Evolutionary conservation across 2,888 invertebrate genomes (phyloP).

Genomic region (Drosophila aldrichi): DNA sequence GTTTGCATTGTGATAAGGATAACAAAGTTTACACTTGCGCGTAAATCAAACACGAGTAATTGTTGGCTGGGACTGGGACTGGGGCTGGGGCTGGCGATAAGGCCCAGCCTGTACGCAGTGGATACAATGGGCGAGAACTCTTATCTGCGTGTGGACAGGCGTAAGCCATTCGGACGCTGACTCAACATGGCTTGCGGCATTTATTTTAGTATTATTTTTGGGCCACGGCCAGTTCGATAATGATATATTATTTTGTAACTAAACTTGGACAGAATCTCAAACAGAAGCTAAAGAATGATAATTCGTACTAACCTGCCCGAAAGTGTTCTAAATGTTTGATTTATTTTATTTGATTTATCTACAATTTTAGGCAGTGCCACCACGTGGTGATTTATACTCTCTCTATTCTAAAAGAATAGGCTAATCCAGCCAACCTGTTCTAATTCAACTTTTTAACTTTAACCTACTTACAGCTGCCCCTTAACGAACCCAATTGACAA

Average conservation of each 20-base stretch:
- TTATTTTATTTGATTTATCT: no score
- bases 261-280: constrained; percentile 1
- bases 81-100: constrained; percentile 17
- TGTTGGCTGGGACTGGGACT: constrained; percentile 18
- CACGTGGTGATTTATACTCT: not conserved
- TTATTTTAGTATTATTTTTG: constrained; percentile 39
- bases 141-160: constrained; percentile 44
- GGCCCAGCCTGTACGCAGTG: constrained; percentile 15
- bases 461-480: constrained; percentile 36
- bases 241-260: constrained; percentile 20
- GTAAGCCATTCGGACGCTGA: constrained; percentile 37
- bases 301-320: constrained; percentile 44
- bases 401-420: not conserved
- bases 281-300: not conserved
- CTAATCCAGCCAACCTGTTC: not conserved
- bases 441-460: not conserved
- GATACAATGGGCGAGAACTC: constrained; percentile 24
- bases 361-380: not conserved
- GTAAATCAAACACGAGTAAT: constrained; percentile 56
- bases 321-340: not conserved
- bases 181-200: constrained; percentile 28
- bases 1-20: constrained; percentile 57
- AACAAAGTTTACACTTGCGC: constrained; percentile 43
- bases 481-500: constrained; percentile 37
- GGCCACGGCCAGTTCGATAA: constrained; percentile 63